A percentile compares a stretch with the other conserved stretches of the same genome.
Conservation (phyloP, 92 coral and sea anemone genomes). For the Isaurus tuberculatus region DNA sequence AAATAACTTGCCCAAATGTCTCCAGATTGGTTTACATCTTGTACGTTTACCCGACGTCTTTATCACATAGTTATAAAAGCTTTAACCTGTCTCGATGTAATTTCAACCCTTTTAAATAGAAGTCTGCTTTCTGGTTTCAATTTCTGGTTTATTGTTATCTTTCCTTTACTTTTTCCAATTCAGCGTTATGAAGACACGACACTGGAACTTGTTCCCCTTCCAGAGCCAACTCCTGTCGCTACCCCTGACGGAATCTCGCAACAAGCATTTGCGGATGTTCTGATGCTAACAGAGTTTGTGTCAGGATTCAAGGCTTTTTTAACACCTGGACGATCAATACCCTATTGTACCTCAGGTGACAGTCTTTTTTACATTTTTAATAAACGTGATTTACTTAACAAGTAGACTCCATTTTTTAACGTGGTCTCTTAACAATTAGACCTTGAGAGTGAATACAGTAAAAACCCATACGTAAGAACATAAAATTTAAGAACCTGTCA, state of each 20-base stretch:
- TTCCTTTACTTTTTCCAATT: neutral
- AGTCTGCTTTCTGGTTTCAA: too few relatives aligned
- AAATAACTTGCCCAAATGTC: too few relatives aligned
- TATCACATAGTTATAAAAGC: too few relatives aligned
- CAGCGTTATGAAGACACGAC: conserved; percentile 80
- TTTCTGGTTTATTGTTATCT: neutral
- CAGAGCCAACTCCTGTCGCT: conserved; percentile 65
- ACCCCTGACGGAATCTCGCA: conserved; percentile 64
- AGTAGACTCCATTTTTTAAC: too few relatives aligned
- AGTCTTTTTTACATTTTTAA: neutral
- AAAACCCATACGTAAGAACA: too few relatives aligned
- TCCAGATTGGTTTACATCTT: too few relatives aligned
- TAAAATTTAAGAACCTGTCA: too few relatives aligned
- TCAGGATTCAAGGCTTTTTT: conserved; percentile 63
- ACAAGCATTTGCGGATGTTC: conserved; percentile 75
- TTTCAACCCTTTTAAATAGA: too few relatives aligned
- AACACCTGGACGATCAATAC: conserved; percentile 60
- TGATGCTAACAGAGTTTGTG: conserved; percentile 88
- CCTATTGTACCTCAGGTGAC: conserved; percentile 76
- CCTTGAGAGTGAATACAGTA: too few relatives aligned
- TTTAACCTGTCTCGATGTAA: too few relatives aligned
- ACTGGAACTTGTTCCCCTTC: conserved; percentile 74
- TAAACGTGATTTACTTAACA: neutral
- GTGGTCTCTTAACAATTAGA: too few relatives aligned
- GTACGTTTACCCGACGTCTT: too few relatives aligned